Evolutionary conservation across 2,888 invertebrate genomes (phyloP), one percentile per base, ranked within the genome.

Genomic region (Machimus rusticus): DNA sequence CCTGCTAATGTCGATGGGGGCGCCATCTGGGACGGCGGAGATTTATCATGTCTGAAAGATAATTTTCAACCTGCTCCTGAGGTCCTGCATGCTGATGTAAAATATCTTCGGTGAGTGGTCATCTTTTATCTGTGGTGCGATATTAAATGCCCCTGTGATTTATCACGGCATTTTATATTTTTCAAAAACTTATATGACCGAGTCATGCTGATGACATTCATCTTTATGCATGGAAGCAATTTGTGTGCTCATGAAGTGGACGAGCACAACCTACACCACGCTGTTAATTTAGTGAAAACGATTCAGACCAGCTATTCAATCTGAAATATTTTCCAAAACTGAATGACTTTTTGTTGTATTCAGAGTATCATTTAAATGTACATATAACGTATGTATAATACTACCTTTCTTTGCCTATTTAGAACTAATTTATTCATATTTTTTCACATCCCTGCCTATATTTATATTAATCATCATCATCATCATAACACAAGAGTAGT

Each of bases 41-140:
- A 90, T 89, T 89, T 89, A 87, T 89, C 90, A 19, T 90, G 90
- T 86, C 85, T 89, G 66, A 87, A 88, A 23, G 85, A 89, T 77
- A 88, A 87, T 55, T 90, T 89, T 85, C 87, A 87, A 82, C 88
- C 88, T 34, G 89, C 90, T 57, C 90, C 89, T 16, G 84, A 87
- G 55, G 86, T 90, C 55, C 87, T 85, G 23, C 87, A 90, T 88
- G 89, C 90, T 16, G 89, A 89, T 34, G 88, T 89, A 23, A 89
- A 89, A 86, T 90, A 90, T 88, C 86, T 89, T 51, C 88, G 89
- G 89, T 89, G 81, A 89, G 78, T 82, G 46, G 16, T 28, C 76
- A 66, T 66, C 66, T 66, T 66, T 66, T 66, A 66, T 66, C 4
- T 46, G 34, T 34, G 39, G 5, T 19, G 34, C 34, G 5, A 16